Percentiles rank a stretch among this genome's conserved stretches.
Evolutionary conservation across 2,888 invertebrate genomes (phyloP).

Genomic region (Drosophila rubida): DNA sequence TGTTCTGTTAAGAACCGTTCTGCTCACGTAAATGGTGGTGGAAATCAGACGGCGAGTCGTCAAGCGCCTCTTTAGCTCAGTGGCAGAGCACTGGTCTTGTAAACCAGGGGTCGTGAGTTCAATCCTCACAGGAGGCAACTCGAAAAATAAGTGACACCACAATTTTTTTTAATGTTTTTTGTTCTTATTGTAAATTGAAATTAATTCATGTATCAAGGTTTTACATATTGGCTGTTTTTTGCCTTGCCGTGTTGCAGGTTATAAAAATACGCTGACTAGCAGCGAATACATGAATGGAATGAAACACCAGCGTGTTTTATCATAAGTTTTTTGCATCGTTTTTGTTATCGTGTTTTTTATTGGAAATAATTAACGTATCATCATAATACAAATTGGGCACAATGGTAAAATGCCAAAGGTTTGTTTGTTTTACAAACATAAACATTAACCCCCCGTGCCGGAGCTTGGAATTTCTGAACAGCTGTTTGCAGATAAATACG

Average conservation of each 20-base stretch:
- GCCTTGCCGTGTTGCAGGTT: neutral
- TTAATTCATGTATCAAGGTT: constrained; percentile 5
- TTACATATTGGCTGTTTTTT: neutral
- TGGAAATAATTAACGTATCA: constrained; percentile 16
- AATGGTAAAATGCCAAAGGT: constrained; percentile 36
- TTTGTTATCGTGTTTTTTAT: neutral
- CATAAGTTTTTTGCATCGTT: neutral
- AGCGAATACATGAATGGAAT: neutral
- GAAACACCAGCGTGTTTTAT: constrained; percentile 2
- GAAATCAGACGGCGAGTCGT: constrained; percentile 33
- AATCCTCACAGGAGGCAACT: constrained; percentile 94
- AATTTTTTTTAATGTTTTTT: constrained; percentile 12
- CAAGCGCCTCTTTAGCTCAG: constrained; percentile 93
- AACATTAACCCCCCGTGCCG: constrained; percentile 14
- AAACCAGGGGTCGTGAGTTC: constrained; percentile 97
- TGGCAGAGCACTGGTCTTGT: constrained; percentile 96
- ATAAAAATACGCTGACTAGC: neutral
- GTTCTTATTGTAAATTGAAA: neutral
- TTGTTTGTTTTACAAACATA: constrained; percentile 43
- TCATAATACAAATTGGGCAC: constrained; percentile 50
- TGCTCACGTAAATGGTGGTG: constrained; percentile 40
- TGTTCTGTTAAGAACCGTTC: constrained; percentile 59
- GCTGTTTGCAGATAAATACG: constrained; percentile 44
- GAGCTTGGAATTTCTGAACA: constrained; percentile 28
- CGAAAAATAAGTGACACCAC: neutral